Evolutionary conservation across 2,888 invertebrate species (phyloP), one percentile per base, ranked within the genome.

Genomic region (Sepiola atlantica): DNA sequence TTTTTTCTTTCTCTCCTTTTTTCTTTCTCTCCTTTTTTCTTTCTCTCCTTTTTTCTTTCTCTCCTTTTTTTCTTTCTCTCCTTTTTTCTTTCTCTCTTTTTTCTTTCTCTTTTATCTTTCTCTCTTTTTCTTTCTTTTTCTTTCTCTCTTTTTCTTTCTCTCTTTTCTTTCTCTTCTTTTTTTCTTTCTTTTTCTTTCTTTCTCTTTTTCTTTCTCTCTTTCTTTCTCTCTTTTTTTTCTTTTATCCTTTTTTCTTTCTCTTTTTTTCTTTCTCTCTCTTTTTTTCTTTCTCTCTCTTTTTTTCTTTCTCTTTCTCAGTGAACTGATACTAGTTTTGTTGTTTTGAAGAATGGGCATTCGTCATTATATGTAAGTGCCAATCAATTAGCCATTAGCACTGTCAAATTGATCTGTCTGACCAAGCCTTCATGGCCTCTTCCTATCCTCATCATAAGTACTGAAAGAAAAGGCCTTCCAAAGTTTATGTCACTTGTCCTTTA

Each of bases 241-340:
- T 8, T 0, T 0, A 0, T 91, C 12, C n/a, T n/a, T 91, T n/a
- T 91, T n/a, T n/a, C 32, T 91, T n/a, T 91, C 91, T n/a, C 32
- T 91, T n/a, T 91, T 20, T 91, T 18, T 91, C 32, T 91, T n/a
- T 91, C 91, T 91, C 91, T 91, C 32, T 91, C 91, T 91, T n/a
- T 8, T 4, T 32, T 4, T 91, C 32, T 91, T n/a, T 32, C 91
- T 91, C 32, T 91, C 20, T 91, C 91, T 35, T 20, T 14, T n/a
- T 35, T 21, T 35, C 32, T 91, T 0, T 1, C 91, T 91, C n/a
- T 91, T n/a, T 91, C n/a, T 91, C 91, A 1, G 32, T 24, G 10
- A 77, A n/a, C 24, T 6, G 77, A 77, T 28, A 77, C n/a, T 77
- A 77, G 24, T 77, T 77, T 28, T 77, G 6, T 28, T 77, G 4